These are phyloP conservation scores for Iguana delicatissima DNA, from an alignment of 2,797 vertebrate genomes.

Conservation along the genomic window DNA sequence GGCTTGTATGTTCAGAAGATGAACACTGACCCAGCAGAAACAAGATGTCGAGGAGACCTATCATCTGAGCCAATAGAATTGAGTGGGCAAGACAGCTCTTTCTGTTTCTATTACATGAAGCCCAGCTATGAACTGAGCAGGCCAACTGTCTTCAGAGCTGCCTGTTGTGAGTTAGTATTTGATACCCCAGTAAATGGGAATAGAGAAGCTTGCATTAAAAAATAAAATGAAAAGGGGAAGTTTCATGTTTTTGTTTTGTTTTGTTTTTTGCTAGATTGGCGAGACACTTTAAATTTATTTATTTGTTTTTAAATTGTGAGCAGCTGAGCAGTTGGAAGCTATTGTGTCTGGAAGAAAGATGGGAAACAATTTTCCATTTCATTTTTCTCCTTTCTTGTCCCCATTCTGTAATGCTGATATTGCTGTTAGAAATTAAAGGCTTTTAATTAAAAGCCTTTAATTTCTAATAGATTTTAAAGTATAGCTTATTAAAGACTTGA, in stretches of 20 bases:
- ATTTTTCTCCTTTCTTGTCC: neutral
- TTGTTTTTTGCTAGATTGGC: constrained; percentile 47
- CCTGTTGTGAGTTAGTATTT: neutral
- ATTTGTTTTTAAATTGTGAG: constrained; percentile 52
- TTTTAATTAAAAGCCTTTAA: constrained; percentile 31
- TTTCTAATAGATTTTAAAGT: constrained; percentile 32
- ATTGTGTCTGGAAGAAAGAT: constrained; percentile 44
- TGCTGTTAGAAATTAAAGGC: constrained; percentile 33
- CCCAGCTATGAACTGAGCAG: neutral
- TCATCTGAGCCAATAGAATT: neutral
- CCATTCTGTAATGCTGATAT: constrained; percentile 39
- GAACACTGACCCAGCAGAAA: no score
- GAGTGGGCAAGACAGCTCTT: neutral
- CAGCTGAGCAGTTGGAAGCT: constrained; percentile 50
- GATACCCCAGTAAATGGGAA: neutral
- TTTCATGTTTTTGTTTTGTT: constrained; percentile 9
- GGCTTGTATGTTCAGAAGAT: no score
- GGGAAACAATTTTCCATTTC: constrained; percentile 46
- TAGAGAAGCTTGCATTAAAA: constrained; percentile 44
- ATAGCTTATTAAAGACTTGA: constrained; percentile 2
- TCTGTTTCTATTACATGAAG: neutral
- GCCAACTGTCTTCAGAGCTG: neutral
- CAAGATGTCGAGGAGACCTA: no score
- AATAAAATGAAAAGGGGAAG: constrained; percentile 28
- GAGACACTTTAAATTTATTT: constrained; percentile 36